phyloP scores from a whole-genome alignment of 2,797 vertebrate genomes.

The Semaprochilodus insignis region DNA sequence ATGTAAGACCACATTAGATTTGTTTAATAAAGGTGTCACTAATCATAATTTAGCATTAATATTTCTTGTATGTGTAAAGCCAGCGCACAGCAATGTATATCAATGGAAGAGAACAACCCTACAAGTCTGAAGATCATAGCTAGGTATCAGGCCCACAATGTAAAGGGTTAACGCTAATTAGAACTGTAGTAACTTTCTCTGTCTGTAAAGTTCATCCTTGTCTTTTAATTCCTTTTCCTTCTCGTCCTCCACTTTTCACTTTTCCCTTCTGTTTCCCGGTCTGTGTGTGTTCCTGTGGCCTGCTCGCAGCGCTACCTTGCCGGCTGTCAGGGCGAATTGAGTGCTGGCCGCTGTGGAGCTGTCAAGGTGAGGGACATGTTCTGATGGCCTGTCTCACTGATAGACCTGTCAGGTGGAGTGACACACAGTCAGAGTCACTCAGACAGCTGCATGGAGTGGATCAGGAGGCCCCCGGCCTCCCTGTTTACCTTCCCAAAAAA shows the following conservation, averaged over 20 bases:
- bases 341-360: constrained; percentile 68
- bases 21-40: too few species aligned
- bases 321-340: constrained; percentile 79
- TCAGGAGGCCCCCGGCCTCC: constrained; percentile 59
- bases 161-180: not conserved
- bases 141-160: not conserved
- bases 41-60: too few species aligned
- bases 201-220: constrained; percentile 23
- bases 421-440: constrained; percentile 67
- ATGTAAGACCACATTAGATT: too few species aligned
- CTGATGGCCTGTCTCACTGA: constrained; percentile 75
- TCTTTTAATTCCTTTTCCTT: constrained; percentile 15
- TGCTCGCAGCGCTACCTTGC: constrained; percentile 68
- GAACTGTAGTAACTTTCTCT: not conserved
- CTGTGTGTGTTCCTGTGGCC: constrained; percentile 22
- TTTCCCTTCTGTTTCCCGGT: not conserved
- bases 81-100: too few species aligned
- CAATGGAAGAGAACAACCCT: too few species aligned
- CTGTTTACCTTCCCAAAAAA: constrained; percentile 28
- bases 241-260: constrained; percentile 24
- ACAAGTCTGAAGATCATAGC: too few species aligned
- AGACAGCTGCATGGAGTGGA: constrained; percentile 77
- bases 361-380: constrained; percentile 74
- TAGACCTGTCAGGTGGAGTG: constrained; percentile 81
- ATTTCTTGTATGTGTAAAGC: too few species aligned